These are phyloP conservation scores for Drosophila rufa DNA, from an alignment of 1,140 invertebrate genomes.

Conservation along the genomic window DNA sequence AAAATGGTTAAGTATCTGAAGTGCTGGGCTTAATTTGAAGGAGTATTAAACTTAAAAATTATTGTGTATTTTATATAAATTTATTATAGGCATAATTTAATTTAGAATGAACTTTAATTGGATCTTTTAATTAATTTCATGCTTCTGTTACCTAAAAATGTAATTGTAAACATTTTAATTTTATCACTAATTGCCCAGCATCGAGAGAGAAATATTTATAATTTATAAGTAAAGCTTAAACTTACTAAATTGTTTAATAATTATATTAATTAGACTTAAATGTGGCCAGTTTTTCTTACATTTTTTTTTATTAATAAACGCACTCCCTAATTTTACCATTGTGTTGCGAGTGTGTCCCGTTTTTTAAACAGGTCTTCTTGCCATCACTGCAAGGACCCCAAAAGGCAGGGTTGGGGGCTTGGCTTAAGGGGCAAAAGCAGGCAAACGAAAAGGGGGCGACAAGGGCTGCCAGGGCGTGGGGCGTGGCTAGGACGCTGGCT, in stretches of 20 bases:
- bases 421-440: slow-evolving; percentile 20
- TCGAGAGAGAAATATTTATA: too few species aligned
- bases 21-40: background rate
- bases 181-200: too few species aligned
- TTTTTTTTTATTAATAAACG: too few species aligned
- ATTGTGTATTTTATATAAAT: background rate
- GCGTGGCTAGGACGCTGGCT: slow-evolving; percentile 63
- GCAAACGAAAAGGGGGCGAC: background rate
- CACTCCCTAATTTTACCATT: background rate
- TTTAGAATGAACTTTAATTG: too few species aligned
- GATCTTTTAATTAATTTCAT: background rate
- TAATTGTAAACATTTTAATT: background rate
- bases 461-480: background rate
- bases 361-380: background rate
- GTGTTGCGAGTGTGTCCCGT: background rate
- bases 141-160: background rate
- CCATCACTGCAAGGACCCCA: slow-evolving; percentile 11
- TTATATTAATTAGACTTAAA: background rate
- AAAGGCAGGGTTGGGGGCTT: slow-evolving; percentile 9
- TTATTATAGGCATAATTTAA: background rate
- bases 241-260: background rate
- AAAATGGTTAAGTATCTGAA: background rate
- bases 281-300: background rate
- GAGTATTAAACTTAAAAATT: background rate
- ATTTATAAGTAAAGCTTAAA: background rate